phyloP scores from a whole-genome alignment of 1,140 invertebrate genomes.

The Philotrypesis tridentata region DNA sequence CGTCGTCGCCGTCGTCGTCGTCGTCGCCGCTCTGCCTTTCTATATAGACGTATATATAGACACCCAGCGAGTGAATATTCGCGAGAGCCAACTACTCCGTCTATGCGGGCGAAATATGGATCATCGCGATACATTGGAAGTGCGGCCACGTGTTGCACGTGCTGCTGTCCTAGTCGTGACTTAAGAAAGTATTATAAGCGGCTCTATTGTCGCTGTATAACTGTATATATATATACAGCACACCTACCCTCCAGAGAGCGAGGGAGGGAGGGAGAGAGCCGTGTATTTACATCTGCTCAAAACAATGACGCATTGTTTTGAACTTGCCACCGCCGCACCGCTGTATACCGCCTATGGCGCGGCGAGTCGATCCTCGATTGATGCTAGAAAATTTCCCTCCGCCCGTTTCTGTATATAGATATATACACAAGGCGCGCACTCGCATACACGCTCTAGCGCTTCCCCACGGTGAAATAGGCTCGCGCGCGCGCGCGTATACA shows the following conservation, averaged over 20 bases:
- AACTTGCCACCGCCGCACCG: no score
- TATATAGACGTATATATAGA: background rate
- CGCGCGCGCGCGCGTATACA: no score
- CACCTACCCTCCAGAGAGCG: no score
- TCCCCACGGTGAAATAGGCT: no score
- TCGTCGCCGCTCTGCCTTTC: background rate
- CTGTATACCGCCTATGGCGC: no score
- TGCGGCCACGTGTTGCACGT: conserved; percentile 51
- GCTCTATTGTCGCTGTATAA: no score
- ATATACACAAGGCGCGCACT: no score
- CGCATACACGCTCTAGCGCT: no score
- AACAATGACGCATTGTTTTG: conserved; percentile 28
- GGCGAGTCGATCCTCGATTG: background rate
- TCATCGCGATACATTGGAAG: conserved; percentile 34
- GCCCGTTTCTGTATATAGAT: no score
- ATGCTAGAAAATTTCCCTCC: background rate
- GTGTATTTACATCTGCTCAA: background rate
- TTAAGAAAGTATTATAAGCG: background rate
- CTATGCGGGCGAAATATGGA: conserved; percentile 51
- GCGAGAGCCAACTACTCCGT: background rate
- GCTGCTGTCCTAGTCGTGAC: background rate
- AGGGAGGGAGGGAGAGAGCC: no score
- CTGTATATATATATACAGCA: no score
- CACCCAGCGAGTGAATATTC: background rate
- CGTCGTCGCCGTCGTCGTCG: background rate